Evolutionary conservation across 2,888 invertebrate species (phyloP), one percentile per base, ranked within the genome.

Genomic region (Ornithoptera alexandrae): DNA sequence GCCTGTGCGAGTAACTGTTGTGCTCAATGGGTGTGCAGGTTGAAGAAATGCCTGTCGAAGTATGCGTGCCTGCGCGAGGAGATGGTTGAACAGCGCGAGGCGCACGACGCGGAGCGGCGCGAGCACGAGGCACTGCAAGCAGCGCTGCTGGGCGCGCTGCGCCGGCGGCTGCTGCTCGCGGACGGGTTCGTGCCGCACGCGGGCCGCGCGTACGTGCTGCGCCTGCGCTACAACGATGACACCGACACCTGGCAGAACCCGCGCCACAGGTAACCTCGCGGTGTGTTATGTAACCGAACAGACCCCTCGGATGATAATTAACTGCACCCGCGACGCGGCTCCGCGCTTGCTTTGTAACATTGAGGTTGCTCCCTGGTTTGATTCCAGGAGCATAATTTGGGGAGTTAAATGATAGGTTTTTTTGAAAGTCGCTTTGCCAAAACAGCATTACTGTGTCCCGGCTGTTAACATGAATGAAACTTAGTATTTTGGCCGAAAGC

Each of bases 1-100:
- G 46, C 4, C 46, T 12, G 46, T 46, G 46, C 15, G 46, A 46
- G 46, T 46, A 15, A 46, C 2, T 15, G 46, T 8, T n/a, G 20
- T 53, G 7, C 20, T 20, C 15, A 20, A 10, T 30, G 18, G 8
- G 57, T 36, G 57, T 36, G 39, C 81, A 98, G 98, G 86, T 88
- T 99, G 68, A 97, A 98, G 81, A 97, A 98, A 88, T 94, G 99
- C 81, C 96, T 97, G 81, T 94, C 95, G 20, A 98, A 98, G 88
- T 94, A 97, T 82, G 94, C 96, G 84, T 93, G 89, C 71, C 80
- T 92, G 69, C 88, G 92, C 77, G 92, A 92, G 82, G 93, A 93
- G 85, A 86, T 84, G 84, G 86, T 87, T 78, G 92, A 93, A 80
- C 90, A 86, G 79, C 86, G 93, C 73, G 97, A 97, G 82, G 97